Base-by-base conservation (phyloP, 2,888 invertebrate species). In the Eupeodes latifasciatus region DNA sequence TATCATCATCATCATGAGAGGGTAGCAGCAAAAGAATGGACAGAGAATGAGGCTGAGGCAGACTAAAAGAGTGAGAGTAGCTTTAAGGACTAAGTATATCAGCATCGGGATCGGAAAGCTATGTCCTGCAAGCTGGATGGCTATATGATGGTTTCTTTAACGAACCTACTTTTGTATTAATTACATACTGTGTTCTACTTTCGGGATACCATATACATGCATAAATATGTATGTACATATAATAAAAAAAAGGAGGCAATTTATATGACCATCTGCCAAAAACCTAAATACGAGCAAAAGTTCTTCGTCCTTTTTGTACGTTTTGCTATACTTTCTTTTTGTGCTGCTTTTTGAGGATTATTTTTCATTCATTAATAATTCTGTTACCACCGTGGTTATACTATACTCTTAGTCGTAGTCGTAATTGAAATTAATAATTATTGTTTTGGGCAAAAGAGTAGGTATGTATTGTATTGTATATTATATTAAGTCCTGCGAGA, bases 371-470 rank as follows among this genome's bases (percentile, higher is more conserved):
- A 87, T 87, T 87, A 71, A 83, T 87, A 76, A 76, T 66, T 57
- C 53, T 66, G 82, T 79, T n/a, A 75, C 53, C 77, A 40, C 71
- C 71, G 55, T 71, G 71, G 71, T 53, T 53, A 40, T 53, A 53
- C 51, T 36, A 69, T 51, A 69, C 78, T 78, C 53, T 71, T 47
- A 82, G 75, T 75, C 53, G 75, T 47, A 82, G 75, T 75, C 80
- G 66, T 87, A 77, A 83, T 87, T 83, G 83, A 72, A 72, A 83
- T 79, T 80, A 87, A 83, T 83, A 83, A 80, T 83, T 66, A 80
- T 87, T 86, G 51, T 78, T 71, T 74, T 16, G 51, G 75, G 71
- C 47, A 14, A 71, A 66, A 49, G 78, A 69, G 79, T 49, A 14
- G 40, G 40, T 40, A 40, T 40, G 40, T 40, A 27, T 27, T 27